phyloP scores from a whole-genome alignment of 1,140 invertebrate genomes.

The Drosophila navojoa region DNA sequence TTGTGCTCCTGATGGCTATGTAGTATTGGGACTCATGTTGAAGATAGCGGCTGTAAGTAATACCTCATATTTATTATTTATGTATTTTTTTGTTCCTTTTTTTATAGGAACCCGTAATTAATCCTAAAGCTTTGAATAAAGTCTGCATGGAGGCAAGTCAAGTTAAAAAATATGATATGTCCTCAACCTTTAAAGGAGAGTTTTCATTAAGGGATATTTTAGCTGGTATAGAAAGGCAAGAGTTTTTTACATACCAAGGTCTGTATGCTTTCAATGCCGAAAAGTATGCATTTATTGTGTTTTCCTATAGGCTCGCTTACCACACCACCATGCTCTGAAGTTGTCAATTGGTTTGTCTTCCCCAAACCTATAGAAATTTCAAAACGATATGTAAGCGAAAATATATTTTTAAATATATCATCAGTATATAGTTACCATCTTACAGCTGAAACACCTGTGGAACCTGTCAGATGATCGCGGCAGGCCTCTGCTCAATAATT shows the following conservation, averaged over 20 bases:
- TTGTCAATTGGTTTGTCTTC: slow-evolving; percentile 95
- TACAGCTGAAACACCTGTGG: slow-evolving; percentile 85
- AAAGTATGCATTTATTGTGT: background rate
- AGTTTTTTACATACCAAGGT: slow-evolving; percentile 56
- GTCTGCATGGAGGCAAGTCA: slow-evolving; percentile 25
- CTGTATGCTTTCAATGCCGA: background rate
- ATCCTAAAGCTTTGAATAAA: slow-evolving; percentile 19
- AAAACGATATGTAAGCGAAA: slow-evolving; percentile 34
- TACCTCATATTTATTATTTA: background rate
- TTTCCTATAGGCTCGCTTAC: slow-evolving; percentile 89
- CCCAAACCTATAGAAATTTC: slow-evolving; percentile 88
- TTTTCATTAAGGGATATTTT: slow-evolving; percentile 47
- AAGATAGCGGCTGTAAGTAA: slow-evolving; percentile 85
- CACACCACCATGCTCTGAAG: slow-evolving; percentile 94
- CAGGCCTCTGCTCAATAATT: slow-evolving; percentile 85
- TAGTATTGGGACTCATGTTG: slow-evolving; percentile 92
- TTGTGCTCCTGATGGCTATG: slow-evolving; percentile 88
- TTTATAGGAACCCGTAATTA: slow-evolving; percentile 12
- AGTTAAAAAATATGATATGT: slow-evolving; percentile 16
- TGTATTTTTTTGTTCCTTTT: too few species aligned
- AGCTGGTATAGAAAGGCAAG: slow-evolving; percentile 21
- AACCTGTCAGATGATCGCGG: slow-evolving; percentile 85
- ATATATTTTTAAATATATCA: background rate
- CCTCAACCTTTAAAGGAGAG: slow-evolving; percentile 1
- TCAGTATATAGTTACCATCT: background rate